Percentiles rank a stretch among this genome's conserved stretches.
These are phyloP conservation scores for Lymantria dispar DNA, from an alignment of 2,888 invertebrate species.

Conservation along the genomic window DNA sequence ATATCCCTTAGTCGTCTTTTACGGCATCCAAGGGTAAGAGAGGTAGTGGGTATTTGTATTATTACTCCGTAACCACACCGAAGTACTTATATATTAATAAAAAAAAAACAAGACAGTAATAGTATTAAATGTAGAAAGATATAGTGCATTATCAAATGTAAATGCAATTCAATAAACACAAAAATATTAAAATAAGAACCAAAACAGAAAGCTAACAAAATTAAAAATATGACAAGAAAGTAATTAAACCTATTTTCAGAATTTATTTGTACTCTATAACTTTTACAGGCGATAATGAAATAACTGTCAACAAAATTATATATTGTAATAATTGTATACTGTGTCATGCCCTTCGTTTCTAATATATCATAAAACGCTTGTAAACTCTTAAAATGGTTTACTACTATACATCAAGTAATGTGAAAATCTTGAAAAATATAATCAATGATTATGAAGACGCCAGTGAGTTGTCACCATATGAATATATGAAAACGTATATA, in stretches of 20 bases:
- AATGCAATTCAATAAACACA: no score
- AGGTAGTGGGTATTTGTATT: no score
- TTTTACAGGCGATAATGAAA: not conserved
- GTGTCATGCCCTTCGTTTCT: constrained; percentile 41
- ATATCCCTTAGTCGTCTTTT: no score
- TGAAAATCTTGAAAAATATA: constrained; percentile 63
- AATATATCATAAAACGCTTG: constrained; percentile 20
- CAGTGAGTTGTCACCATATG: constrained; percentile 55
- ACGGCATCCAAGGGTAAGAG: no score
- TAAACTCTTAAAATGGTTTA: constrained; percentile 62
- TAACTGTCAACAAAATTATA: constrained; percentile 12
- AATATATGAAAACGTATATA: constrained; percentile 66
- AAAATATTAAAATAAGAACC: not conserved
- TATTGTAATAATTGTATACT: constrained; percentile 15
- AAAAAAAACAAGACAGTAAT: no score
- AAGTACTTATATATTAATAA: no score
- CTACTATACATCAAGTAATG: constrained; percentile 65
- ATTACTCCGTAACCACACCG: no score
- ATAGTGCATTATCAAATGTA: no score
- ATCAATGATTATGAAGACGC: constrained; percentile 50
- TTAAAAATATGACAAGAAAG: no score
- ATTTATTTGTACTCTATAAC: not conserved
- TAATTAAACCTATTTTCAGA: not conserved
- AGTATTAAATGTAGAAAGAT: no score
- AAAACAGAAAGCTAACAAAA: not conserved